phyloP scores from a whole-genome alignment of 2,888 invertebrate genomes.

The Metopia argyrocephala region DNA sequence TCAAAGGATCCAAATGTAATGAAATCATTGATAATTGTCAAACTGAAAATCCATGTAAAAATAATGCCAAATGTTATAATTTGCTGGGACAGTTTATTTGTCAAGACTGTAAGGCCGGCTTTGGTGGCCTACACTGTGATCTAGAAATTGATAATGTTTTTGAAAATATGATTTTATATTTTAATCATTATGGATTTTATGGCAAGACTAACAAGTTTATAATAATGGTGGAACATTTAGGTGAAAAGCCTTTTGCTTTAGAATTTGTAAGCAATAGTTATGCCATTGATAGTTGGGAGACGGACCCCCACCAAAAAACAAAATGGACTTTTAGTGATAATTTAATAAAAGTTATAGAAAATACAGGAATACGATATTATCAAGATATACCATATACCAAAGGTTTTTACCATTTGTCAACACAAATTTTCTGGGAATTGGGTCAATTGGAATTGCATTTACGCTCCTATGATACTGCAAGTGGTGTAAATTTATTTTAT shows the following conservation, averaged over 20 bases:
- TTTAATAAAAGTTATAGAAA: conserved; percentile 45
- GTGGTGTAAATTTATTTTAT: conserved; percentile 14
- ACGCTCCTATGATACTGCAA: conserved; percentile 29
- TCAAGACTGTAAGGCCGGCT: conserved; percentile 38
- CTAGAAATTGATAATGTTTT: conserved; percentile 37
- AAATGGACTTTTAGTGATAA: conserved; percentile 47
- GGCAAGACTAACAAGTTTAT: conserved; percentile 59
- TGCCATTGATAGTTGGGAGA: conserved; percentile 64
- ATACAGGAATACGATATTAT: conserved; percentile 56
- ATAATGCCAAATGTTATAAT: conserved; percentile 63
- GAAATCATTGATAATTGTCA: conserved; percentile 60
- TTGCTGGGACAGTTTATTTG: conserved; percentile 66
- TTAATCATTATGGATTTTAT: conserved; percentile 65
- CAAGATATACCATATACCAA: conserved; percentile 62
- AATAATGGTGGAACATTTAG: conserved; percentile 52
- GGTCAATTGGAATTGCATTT: conserved; percentile 33
- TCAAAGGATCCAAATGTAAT: conserved; percentile 58
- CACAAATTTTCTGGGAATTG: conserved; percentile 63
- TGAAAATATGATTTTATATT: conserved; percentile 64
- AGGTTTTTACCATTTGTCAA: conserved; percentile 65
- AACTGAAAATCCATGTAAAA: conserved; percentile 63
- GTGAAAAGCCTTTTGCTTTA: conserved; percentile 42
- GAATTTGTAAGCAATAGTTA: conserved; percentile 63
- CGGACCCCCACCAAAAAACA: not conserved
- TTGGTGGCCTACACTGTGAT: conserved; percentile 62